Evolutionary conservation across 2,113 vertebrate species (phyloP), one percentile per base, ranked within the genome.

Genomic region (Dasyornis broadbenti): DNA sequence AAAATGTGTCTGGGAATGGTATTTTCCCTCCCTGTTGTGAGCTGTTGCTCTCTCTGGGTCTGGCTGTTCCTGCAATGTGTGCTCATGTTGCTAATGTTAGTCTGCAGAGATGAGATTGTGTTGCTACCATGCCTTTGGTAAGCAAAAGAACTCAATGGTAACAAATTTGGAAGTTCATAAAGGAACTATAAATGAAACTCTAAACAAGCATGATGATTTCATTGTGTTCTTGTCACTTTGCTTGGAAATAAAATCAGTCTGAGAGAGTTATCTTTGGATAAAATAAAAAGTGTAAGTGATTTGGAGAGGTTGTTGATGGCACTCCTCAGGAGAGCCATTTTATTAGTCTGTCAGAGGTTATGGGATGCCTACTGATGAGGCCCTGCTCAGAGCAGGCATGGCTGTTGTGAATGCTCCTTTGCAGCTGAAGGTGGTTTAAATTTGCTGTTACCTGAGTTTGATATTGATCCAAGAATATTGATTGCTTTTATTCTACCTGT

Each of bases 291-390:
- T 82, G 49, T 69, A 85, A 80, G 66, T 44, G 30, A 33, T 92
- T 73, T 8, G 1, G 54, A 73, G 64, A 50, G 72, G 56, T 70
- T 63, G 86, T 59, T 90, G 72, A 75, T 91, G 76, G 69, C 60
- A 83, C 76, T 94, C 60, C 91, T 91, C 52, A 68, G 89, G 87
- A 96, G 73, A 87, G n/a, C 44, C n/a, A 71, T 91, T 95, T 87
- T 82, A n/a, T 78, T 71, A 71, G 69, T 31, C 84, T 91, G 73
- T 79, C 49, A 72, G 78, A 84, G 76, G 80, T 90, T 86, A 44
- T 56, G 53, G 61, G 49, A 56, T 90, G 50, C 88, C 76, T 80
- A 53, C 89, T 89, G 91, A 72, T 88, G 63, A 60, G 71, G 50
- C 49, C 50, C 28, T 0, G 24, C 82, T 69, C 77, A 77, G 59